These are phyloP conservation scores for Oophaga sylvatica DNA, from an alignment of 2,797 vertebrate species.

Conservation along the genomic window DNA sequence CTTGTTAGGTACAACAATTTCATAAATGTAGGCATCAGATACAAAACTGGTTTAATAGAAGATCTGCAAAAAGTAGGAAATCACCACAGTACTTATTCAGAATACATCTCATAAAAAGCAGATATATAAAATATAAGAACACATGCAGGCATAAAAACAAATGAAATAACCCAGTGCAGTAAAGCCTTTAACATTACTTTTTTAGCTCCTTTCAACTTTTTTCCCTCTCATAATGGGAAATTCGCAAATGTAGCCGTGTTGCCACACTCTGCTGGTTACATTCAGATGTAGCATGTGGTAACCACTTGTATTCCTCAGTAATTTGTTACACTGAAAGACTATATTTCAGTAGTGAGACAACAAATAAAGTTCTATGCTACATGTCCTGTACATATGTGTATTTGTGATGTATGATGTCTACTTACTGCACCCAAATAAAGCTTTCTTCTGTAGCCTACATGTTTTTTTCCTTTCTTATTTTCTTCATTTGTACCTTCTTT, in stretches of 20 bases:
- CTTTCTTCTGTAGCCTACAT: background rate
- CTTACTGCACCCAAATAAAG: background rate
- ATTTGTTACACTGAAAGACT: constrained; percentile 10
- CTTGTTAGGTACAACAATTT: background rate
- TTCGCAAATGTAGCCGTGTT: constrained; percentile 27
- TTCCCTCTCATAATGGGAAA: constrained; percentile 34
- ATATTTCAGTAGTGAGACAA: constrained; percentile 21
- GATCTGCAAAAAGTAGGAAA: constrained; percentile 35
- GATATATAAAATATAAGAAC: constrained; percentile 31
- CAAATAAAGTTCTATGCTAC: constrained; percentile 2
- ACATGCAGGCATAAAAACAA: constrained; percentile 50
- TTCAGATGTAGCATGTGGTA: constrained; percentile 46
- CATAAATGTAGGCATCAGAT: constrained; percentile 23
- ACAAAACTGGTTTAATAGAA: background rate
- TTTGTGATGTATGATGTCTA: background rate
- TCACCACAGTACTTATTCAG: constrained; percentile 5
- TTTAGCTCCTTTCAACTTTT: constrained; percentile 23
- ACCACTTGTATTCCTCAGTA: constrained; percentile 37
- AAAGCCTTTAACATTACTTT: constrained; percentile 31
- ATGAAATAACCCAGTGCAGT: constrained; percentile 41
- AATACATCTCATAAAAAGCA: constrained; percentile 22
- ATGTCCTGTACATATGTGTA: background rate
- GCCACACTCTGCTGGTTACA: constrained; percentile 26
- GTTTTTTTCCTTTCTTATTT: background rate
- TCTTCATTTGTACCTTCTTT: background rate